These are phyloP conservation scores for Villa cingulata DNA, from an alignment of 2,888 invertebrate species.

Conservation along the genomic window DNA sequence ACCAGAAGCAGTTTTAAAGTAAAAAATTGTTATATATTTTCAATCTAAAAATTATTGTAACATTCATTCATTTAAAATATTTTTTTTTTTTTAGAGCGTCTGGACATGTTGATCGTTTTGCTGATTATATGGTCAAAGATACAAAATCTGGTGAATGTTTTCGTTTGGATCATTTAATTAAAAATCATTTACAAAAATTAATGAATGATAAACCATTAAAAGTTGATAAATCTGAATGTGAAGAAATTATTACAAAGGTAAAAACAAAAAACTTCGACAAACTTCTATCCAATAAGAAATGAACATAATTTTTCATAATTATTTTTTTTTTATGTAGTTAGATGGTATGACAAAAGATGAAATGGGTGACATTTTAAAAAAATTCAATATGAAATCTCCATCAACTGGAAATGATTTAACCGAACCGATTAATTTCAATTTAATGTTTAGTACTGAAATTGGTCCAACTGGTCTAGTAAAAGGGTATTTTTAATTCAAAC, in stretches of 20 bases:
- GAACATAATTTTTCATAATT: no score
- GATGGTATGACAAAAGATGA: conserved; percentile 88
- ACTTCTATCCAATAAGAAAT: no score
- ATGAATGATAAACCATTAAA: conserved; percentile 69
- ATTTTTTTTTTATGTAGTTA: no score
- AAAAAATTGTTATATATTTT: conserved; percentile 30
- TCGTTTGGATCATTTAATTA: conserved; percentile 92
- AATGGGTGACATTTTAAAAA: conserved; percentile 70
- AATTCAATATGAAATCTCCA: conserved; percentile 90
- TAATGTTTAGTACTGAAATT: conserved; percentile 98
- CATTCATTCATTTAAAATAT: neutral
- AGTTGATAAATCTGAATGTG: conserved; percentile 57
- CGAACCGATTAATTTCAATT: conserved; percentile 94
- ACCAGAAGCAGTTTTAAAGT: conserved; percentile 90
- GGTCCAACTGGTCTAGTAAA: conserved; percentile 92
- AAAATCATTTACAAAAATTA: conserved; percentile 81
- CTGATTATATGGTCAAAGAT: conserved; percentile 99
- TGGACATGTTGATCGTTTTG: conserved; percentile 97
- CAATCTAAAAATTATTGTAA: no score
- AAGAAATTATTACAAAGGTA: conserved; percentile 61
- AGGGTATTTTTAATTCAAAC: conserved; percentile 40
- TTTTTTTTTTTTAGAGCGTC: conserved; percentile 52
- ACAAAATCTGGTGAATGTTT: conserved; percentile 92
- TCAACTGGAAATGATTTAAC: conserved; percentile 86
- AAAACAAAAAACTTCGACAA: conserved; percentile 22